Percentiles rank a stretch among this genome's conserved stretches.
phyloP scores from a whole-genome alignment of 1,140 invertebrate genomes.

The Hycleus phaleratus region DNA sequence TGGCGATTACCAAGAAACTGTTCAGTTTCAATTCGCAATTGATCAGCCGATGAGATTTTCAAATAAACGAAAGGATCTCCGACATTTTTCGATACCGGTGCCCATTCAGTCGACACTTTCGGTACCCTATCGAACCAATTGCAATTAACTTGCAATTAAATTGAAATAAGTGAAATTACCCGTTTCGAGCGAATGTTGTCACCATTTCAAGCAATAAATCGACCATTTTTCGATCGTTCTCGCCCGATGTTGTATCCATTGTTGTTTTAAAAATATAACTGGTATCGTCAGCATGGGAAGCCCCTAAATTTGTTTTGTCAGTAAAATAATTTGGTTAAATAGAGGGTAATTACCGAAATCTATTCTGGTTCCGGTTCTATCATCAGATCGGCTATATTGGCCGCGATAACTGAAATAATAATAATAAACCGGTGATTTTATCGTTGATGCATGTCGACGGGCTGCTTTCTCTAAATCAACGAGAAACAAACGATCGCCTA shows the following conservation, averaged over 20 bases:
- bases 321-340: background rate
- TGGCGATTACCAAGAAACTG: too few relatives aligned
- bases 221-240: slow-evolving; percentile 9
- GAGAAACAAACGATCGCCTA: slow-evolving; percentile 51
- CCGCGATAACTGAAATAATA: slow-evolving; percentile 47
- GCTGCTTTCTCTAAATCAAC: slow-evolving; percentile 47
- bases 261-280: slow-evolving; percentile 13
- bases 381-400: slow-evolving; percentile 18
- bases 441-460: slow-evolving; percentile 45
- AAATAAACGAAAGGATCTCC: too few relatives aligned
- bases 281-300: slow-evolving; percentile 18
- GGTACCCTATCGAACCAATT: too few relatives aligned
- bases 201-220: slow-evolving; percentile 10
- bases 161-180: background rate
- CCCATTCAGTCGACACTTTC: too few relatives aligned
- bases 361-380: background rate
- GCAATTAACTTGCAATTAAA: too few relatives aligned
- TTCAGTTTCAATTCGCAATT: too few relatives aligned
- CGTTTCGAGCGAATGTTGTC: slow-evolving; percentile 7
- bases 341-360: slow-evolving; percentile 11
- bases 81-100: too few relatives aligned
- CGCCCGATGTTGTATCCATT: slow-evolving; percentile 4
- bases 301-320: slow-evolving; percentile 5
- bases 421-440: slow-evolving; percentile 49
- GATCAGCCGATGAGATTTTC: too few relatives aligned